Evolutionary conservation across 2,797 vertebrate genomes (phyloP).

Genomic region (Dromococcyx pavoninus): DNA sequence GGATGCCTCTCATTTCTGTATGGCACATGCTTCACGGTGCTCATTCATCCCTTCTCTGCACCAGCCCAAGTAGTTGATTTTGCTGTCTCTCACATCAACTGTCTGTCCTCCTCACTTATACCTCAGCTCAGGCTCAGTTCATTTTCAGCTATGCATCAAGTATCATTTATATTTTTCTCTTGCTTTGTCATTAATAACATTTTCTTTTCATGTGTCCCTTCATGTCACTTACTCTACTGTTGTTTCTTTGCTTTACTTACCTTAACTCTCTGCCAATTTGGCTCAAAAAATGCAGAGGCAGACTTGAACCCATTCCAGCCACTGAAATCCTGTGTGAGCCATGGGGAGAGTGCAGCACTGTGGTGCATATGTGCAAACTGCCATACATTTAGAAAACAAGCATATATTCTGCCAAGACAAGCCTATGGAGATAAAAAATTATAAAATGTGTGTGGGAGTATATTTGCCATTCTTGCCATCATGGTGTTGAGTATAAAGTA

Average conservation of each 20-base stretch:
- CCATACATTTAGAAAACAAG: not conserved
- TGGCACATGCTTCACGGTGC: not conserved
- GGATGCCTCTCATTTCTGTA: not conserved
- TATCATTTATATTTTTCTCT: not conserved
- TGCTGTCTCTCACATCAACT: not conserved
- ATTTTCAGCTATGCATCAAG: not conserved
- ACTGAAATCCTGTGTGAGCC: not conserved
- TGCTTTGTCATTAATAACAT: not conserved
- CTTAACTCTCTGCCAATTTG: not conserved
- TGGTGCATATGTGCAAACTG: not conserved
- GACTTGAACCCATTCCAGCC: not conserved
- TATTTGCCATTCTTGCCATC: slow-evolving; percentile 22
- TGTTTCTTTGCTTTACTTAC: not conserved
- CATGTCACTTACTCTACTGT: not conserved
- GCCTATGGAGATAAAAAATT: slow-evolving; percentile 6
- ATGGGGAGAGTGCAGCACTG: not conserved
- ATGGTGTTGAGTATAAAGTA: not conserved
- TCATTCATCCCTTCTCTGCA: not conserved
- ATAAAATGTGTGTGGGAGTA: not conserved
- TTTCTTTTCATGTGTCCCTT: not conserved
- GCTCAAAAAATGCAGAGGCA: not conserved
- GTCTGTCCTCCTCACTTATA: not conserved
- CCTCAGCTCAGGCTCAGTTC: not conserved
- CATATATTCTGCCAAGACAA: not conserved
- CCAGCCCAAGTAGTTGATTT: not conserved